phyloP scores from a whole-genome alignment of 1,140 invertebrate species.

The Pollicipes pollicipes region DNA sequence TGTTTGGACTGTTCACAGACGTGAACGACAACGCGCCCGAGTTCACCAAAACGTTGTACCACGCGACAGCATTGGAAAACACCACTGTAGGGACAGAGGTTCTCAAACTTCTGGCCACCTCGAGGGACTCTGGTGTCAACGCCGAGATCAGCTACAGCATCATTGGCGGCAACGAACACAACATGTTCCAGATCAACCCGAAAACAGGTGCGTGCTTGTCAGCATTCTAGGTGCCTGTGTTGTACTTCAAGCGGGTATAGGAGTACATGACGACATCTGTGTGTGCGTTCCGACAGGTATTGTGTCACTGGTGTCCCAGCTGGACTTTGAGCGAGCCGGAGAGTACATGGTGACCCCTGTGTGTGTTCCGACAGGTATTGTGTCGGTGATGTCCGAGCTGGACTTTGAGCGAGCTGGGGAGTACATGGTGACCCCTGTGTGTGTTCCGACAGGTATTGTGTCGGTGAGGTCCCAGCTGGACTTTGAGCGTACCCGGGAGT shows the following conservation, averaged over 20 bases:
- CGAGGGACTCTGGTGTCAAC: constrained; percentile 82
- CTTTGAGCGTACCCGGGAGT: too few species aligned
- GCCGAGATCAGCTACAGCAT: constrained; percentile 79
- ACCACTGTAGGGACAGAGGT: constrained; percentile 54
- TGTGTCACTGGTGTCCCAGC: constrained; percentile 50
- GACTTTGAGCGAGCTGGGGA: too few species aligned
- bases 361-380: too few species aligned
- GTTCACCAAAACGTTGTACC: constrained; percentile 60
- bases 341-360: constrained; percentile 76
- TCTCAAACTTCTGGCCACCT: constrained; percentile 62
- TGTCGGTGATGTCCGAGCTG: too few species aligned
- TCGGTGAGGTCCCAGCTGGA: too few species aligned
- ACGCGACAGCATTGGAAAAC: constrained; percentile 47
- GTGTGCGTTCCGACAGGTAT: constrained; percentile 32
- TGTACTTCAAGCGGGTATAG: not conserved
- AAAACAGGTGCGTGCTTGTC: constrained; percentile 32
- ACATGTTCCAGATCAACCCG: constrained; percentile 58
- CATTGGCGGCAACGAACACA: constrained; percentile 69
- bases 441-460: too few species aligned
- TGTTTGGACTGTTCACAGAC: too few species aligned
- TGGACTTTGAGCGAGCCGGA: constrained; percentile 67
- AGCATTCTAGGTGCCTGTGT: constrained; percentile 11
- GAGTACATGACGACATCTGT: constrained; percentile 7
- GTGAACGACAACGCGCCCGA: constrained; percentile 90
- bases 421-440: too few species aligned